Conservation (phyloP, 2,888 invertebrate species). For the Gryllus longicercus region DNA sequence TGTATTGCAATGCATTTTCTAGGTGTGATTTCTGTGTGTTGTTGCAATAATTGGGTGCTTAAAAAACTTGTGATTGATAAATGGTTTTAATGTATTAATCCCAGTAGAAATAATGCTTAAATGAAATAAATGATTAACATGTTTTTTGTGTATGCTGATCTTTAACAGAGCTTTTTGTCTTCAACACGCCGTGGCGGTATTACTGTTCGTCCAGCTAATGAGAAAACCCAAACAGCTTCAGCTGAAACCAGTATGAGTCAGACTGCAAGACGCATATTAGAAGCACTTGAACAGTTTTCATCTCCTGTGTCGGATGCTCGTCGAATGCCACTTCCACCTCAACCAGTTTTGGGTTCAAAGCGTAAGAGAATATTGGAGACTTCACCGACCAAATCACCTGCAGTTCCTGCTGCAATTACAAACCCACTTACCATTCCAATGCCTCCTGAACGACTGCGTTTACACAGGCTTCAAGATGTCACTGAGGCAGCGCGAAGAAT, state of each 20-base stretch:
- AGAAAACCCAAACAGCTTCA: neutral
- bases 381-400: neutral
- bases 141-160: neutral
- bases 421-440: constrained; percentile 55
- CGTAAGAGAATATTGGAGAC: constrained; percentile 5
- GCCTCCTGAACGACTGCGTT: constrained; percentile 59
- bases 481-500: constrained; percentile 61
- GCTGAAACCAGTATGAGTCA: constrained; percentile 54
- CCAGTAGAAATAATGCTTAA: too few relatives aligned
- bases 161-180: neutral
- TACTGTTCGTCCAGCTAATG: constrained; percentile 18
- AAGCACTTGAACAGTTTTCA: constrained; percentile 76
- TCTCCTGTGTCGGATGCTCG: constrained; percentile 76
- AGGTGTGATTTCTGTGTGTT: too few relatives aligned
- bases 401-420: neutral
- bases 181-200: neutral
- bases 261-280: constrained; percentile 74
- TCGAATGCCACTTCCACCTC: constrained; percentile 54
- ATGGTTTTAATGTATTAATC: too few relatives aligned
- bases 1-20: too few relatives aligned
- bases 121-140: neutral
- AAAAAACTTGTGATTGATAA: too few relatives aligned
- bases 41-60: too few relatives aligned
- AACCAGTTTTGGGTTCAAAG: neutral
- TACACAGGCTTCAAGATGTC: constrained; percentile 59